These are phyloP conservation scores for Rutilus rutilus DNA, from an alignment of 2,113 vertebrate species.

Conservation along the genomic window DNA sequence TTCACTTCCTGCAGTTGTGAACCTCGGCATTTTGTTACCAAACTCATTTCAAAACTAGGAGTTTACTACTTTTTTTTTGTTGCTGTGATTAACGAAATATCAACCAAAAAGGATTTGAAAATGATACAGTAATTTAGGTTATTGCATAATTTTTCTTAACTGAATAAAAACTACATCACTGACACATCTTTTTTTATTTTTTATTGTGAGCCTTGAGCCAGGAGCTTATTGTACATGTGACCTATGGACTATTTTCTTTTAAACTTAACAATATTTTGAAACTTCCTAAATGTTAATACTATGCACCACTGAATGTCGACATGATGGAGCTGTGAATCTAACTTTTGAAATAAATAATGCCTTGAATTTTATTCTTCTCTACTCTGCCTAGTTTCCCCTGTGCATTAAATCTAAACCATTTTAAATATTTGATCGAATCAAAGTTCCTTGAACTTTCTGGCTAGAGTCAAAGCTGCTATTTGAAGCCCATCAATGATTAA, in stretches of 20 bases:
- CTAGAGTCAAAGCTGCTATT: neutral
- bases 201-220: too few relatives aligned
- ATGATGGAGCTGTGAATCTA: conserved; percentile 1
- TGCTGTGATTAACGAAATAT: neutral
- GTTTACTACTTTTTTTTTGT: neutral
- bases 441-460: neutral
- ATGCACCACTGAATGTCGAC: conserved; percentile 16
- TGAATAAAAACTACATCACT: neutral
- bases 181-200: neutral
- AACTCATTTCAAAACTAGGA: neutral
- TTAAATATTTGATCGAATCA: too few relatives aligned
- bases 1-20: neutral
- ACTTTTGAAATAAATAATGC: conserved; percentile 41
- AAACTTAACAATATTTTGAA: neutral
- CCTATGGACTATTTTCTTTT: neutral
- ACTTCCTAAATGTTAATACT: conserved; percentile 29
- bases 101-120: neutral
- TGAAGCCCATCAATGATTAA: neutral
- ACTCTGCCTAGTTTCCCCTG: neutral
- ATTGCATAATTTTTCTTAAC: neutral
- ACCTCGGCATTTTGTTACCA: neutral
- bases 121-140: neutral
- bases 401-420: neutral
- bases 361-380: neutral
- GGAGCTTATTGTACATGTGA: neutral